Evolutionary conservation across 2,797 vertebrate species (phyloP), one percentile per base, ranked within the genome.

Genomic region (Chrysocyon brachyurus): DNA sequence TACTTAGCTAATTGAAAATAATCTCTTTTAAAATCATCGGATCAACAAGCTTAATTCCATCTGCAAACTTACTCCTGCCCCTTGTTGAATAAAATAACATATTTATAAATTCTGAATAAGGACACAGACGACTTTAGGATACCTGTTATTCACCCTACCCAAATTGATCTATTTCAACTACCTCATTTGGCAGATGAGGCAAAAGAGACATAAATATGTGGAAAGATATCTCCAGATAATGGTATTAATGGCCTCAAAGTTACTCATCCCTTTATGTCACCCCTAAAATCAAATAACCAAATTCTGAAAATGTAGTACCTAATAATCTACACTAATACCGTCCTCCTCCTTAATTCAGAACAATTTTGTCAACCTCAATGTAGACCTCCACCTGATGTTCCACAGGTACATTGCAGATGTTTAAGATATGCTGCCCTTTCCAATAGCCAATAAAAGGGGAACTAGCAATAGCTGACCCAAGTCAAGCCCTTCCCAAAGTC

Each of bases 281-380:
- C 9, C 40, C 66, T 52, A 17, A 95, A 93, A 92, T 92, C 24
- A 64, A 90, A 84, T 82, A 66, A 63, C 70, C 31, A 61, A 64
- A 87, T 70, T 94, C 36, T 90, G 28, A 63, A 40, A 33, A 90
- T 46, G 68, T 94, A 10, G 36, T 16, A 87, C 11, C 31, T 68
- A 52, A 61, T 36, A 90, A 86, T 79, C 68, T 85, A 92, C 78
- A 52, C 3, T 22, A 83, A 87, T 11, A 64, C 78, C 46, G 1
- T 54, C 36, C n/a, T 70, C 59, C n/a, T 93, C 56, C 3, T 49
- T 22, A 84, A 22, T 90, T 94, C 24, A 87, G 12, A n/a, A 6
- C 15, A 21, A 85, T 36, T 2, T 63, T 87, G 12, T 63, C 75
- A 81, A 36, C 26, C 8, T 92, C 78, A 92, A 11, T 56, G 31